These are phyloP conservation scores for Drosophila biarmipes DNA, from an alignment of 1,140 invertebrate species.

Conservation along the genomic window DNA sequence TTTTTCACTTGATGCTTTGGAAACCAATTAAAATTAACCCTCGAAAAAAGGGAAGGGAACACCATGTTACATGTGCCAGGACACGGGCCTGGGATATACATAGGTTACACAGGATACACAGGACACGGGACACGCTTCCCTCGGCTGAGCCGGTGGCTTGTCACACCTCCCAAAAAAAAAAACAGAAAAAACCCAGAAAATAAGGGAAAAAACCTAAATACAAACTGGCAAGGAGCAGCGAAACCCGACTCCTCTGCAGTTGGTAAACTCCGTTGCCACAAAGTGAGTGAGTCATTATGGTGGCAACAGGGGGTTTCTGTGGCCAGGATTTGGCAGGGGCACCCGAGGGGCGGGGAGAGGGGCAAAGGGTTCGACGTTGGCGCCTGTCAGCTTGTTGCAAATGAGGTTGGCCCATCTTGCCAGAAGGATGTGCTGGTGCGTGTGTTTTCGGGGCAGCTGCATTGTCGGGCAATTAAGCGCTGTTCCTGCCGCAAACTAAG, in stretches of 20 bases:
- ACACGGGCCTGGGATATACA: conserved; percentile 12
- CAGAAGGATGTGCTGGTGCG: conserved; percentile 23
- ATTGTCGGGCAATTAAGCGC: conserved; percentile 36
- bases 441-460: conserved; percentile 33
- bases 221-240: conserved; percentile 16
- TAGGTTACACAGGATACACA: neutral
- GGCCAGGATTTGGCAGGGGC: conserved; percentile 6
- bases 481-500: conserved; percentile 23
- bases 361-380: conserved; percentile 25
- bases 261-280: conserved; percentile 36
- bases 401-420: conserved; percentile 25
- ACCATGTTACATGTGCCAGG: conserved; percentile 21
- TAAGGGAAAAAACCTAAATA: neutral
- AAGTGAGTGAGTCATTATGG: conserved; percentile 50
- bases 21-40: conserved; percentile 45
- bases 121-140: conserved; percentile 37
- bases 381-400: conserved; percentile 37
- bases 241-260: conserved; percentile 35
- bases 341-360: neutral
- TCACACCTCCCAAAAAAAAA: conserved; percentile 40
- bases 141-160: conserved; percentile 35
- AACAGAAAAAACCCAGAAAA: conserved; percentile 1
- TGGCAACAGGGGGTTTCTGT: conserved; percentile 33
- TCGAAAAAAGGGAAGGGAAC: conserved; percentile 2
- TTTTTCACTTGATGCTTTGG: conserved; percentile 35